Base-by-base conservation (phyloP, 2,888 invertebrate species). In the Protodeltote pygarga region DNA sequence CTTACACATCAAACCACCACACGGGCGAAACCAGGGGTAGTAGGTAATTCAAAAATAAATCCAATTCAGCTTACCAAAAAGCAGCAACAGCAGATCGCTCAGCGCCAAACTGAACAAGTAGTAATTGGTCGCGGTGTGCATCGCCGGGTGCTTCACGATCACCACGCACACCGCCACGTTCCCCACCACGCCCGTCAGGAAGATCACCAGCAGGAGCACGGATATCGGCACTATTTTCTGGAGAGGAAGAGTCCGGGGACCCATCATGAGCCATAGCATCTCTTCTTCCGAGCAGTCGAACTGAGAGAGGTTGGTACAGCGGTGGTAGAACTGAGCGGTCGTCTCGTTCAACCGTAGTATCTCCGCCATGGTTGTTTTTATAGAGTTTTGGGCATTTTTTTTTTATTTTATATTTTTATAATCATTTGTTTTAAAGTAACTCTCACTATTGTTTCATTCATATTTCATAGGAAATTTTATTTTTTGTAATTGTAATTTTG, bases 61-160 rank as follows among this genome's bases (percentile, higher is more conserved):
- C 3, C 3, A 2, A 17, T 0, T 14, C 11, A 14, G 94, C 95
- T 94, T 83, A 96, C 98, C 98, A 69, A 97, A 94, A 3, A 97
- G 78, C 8, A 98, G 90, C 55, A 97, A 93, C 35, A 95, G 93
- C 10, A 98, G 89, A 83, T 98, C 98, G 11, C 97, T 97, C 9
- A 98, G 89, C 10, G 98, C 97, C 85, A 98, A 88, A 77, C 96
- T 97, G 90, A 98, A 97, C 32, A 98, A 92, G 79, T 98, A 98
- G 79, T 97, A 98, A 79, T 98, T 98, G 0, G 98, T 98, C 0
- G 97, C 96, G 0, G 97, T 97, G 72, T 97, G 97, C 95, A 98
- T 95, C 4, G 95, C 94, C 0, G 94, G 93, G 75, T 97, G 97
- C 19, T 94, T 93, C 5, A 95, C 93, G 38, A 98, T 97, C 8